A percentile compares a stretch with the other conserved stretches of the same genome.
phyloP scores from a whole-genome alignment of 2,113 vertebrate genomes.

The Prinia subflava region DNA sequence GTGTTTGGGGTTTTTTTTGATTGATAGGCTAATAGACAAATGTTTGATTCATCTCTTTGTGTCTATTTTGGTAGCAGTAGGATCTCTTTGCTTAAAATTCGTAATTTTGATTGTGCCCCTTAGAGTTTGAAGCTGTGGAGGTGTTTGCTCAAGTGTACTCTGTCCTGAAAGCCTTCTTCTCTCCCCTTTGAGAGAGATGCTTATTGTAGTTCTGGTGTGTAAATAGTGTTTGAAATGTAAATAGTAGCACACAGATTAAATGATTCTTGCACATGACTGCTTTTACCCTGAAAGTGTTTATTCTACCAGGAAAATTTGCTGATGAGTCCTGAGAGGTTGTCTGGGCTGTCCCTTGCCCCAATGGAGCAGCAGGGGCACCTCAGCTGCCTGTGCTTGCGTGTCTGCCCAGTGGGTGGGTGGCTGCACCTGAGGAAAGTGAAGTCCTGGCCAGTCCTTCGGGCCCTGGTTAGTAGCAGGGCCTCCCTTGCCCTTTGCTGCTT shows the following conservation, averaged over 20 bases:
- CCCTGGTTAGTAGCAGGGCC: neutral
- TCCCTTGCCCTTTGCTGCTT: neutral
- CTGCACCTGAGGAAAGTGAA: neutral
- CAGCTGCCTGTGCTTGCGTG: neutral
- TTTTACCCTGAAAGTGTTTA: neutral
- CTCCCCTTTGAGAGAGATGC: neutral
- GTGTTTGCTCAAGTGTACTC: neutral
- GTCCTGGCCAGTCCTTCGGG: accelerated
- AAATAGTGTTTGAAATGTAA: constrained; percentile 32
- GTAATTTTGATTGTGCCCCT: neutral
- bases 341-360: accelerated
- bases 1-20: neutral
- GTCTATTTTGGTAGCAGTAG: neutral
- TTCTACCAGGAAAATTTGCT: neutral
- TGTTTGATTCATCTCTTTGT: neutral
- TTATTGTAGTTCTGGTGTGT: neutral
- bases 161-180: neutral
- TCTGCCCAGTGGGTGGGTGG: neutral
- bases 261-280: constrained; percentile 17
- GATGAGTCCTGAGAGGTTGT: accelerated
- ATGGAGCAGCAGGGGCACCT: neutral
- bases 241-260: constrained; percentile 29
- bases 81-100: neutral
- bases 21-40: neutral
- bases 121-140: neutral